A percentile compares a stretch with the other conserved stretches of the same genome.
These are phyloP conservation scores for Cherax destructor DNA, from an alignment of 1,140 invertebrate species.

Conservation along the genomic window DNA sequence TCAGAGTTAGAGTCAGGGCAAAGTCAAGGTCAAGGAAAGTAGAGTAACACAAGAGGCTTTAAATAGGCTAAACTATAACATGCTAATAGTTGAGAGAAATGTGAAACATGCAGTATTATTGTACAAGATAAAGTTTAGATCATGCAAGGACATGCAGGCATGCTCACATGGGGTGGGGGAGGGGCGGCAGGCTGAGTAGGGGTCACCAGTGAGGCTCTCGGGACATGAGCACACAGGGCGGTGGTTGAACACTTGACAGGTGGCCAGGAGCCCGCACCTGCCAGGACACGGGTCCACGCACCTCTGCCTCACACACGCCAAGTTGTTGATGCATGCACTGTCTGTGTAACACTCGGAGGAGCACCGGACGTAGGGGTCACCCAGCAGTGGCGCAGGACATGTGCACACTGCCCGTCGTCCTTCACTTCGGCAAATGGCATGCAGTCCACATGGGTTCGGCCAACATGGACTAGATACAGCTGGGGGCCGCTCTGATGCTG, in stretches of 20 bases:
- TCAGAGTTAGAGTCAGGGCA: not conserved
- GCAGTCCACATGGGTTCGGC: slow-evolving; percentile 75
- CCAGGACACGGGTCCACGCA: slow-evolving; percentile 73
- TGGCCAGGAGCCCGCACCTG: slow-evolving; percentile 83
- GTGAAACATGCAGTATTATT: not conserved
- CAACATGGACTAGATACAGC: slow-evolving; percentile 77
- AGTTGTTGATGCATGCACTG: slow-evolving; percentile 80
- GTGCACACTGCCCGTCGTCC: slow-evolving; percentile 80
- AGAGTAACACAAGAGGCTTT: not conserved
- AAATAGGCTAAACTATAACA: not conserved
- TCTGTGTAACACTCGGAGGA: slow-evolving; percentile 74
- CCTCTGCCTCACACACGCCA: slow-evolving; percentile 85
- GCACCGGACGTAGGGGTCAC: slow-evolving; percentile 73
- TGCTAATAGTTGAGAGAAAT: not conserved
- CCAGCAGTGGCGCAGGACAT: slow-evolving; percentile 77
- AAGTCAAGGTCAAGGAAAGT: not conserved
- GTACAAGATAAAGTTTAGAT: not conserved
- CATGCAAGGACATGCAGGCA: slow-evolving; percentile 83
- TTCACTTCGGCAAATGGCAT: slow-evolving; percentile 78
- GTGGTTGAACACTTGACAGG: slow-evolving; percentile 84
- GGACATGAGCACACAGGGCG: slow-evolving; percentile 84
- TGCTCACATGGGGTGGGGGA: slow-evolving; percentile 85
- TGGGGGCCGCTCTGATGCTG: slow-evolving; percentile 13
- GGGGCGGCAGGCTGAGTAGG: slow-evolving; percentile 81
- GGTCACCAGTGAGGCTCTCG: slow-evolving; percentile 83